Evolutionary conservation across 2,888 invertebrate species (phyloP).

Genomic region (Limnephilus rhombicus): DNA sequence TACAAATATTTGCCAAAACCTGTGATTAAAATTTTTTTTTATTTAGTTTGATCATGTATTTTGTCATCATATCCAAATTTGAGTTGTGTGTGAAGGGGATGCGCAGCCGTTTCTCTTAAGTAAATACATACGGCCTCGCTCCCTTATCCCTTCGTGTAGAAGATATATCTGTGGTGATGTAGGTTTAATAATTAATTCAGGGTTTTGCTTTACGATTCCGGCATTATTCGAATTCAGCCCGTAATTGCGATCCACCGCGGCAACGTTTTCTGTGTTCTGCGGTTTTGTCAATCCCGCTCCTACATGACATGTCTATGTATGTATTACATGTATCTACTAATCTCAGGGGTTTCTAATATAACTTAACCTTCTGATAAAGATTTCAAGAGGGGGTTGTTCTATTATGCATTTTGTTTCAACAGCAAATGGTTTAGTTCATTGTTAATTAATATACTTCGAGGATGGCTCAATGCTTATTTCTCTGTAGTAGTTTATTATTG

Average conservation of each 20-base stretch:
- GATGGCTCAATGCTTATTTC: background rate
- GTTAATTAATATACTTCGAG: background rate
- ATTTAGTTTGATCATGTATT: no score
- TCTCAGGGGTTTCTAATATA: background rate
- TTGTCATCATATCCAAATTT: no score
- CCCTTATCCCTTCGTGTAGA: background rate
- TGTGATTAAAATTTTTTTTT: no score
- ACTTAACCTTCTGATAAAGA: background rate
- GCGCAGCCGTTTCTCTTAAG: background rate
- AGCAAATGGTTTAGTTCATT: background rate
- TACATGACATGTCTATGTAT: background rate
- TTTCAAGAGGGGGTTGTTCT: background rate
- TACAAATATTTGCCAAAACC: no score
- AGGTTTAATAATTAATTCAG: conserved; percentile 53
- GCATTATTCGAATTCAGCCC: conserved; percentile 24
- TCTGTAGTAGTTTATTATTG: background rate
- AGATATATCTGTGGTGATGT: conserved; percentile 20
- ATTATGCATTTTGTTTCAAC: background rate
- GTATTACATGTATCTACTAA: background rate
- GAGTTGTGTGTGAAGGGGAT: no score
- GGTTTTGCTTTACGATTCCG: conserved; percentile 33
- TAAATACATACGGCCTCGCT: background rate
- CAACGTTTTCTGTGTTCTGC: conserved; percentile 7
- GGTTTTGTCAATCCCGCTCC: background rate
- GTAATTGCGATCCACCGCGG: conserved; percentile 11